Evolutionary conservation across 2,888 invertebrate genomes (phyloP), one percentile per base, ranked within the genome.

Genomic region (Limnephilus rhombicus): DNA sequence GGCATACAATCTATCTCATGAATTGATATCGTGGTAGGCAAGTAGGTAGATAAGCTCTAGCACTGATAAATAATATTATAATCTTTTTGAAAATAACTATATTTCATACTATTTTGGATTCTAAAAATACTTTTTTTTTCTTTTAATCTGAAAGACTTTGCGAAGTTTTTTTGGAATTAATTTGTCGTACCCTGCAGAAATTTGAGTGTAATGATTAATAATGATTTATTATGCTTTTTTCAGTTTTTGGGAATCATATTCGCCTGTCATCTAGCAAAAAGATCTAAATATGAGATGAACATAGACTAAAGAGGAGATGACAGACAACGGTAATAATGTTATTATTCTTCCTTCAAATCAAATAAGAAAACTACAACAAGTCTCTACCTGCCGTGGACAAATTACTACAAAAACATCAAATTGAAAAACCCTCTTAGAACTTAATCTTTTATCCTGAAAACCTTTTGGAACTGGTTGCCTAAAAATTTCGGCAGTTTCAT

Each of bases 171-270:
- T 24, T 68, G 24, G 68, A 68, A n/a, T 53, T 53, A 18, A 18
- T 68, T 24, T 68, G 24, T 53, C 3, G 15, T 18, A 0, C 2
- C 68, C 68, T 68, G 5, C 24, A 5, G 5, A 68, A 68, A 68
- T 24, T 7, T 68, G 68, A 68, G 68, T 24, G 68, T n/a, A 68
- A 24, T 9, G 18, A 68, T 24, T 68, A 68, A 24, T 68, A 24
- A 49, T 49, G 15, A 81, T 82, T 7, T 31, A 45, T 92, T 88
- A 45, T 68, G 4, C 83, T 86, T 93, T 49, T 94, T 93, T 91
- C 91, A 93, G 93, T 90, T 93, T 49, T n/a, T 94, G 5, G 93
- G 93, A 13, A 94, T 94, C 80, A 41, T 93, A 34, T 93, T 91
- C 49, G 92, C 94, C 31, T 94, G 94, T 89, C 92, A 94, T 92